phyloP scores from a whole-genome alignment of 2,888 invertebrate species.

The Eristalis intricaria region DNA sequence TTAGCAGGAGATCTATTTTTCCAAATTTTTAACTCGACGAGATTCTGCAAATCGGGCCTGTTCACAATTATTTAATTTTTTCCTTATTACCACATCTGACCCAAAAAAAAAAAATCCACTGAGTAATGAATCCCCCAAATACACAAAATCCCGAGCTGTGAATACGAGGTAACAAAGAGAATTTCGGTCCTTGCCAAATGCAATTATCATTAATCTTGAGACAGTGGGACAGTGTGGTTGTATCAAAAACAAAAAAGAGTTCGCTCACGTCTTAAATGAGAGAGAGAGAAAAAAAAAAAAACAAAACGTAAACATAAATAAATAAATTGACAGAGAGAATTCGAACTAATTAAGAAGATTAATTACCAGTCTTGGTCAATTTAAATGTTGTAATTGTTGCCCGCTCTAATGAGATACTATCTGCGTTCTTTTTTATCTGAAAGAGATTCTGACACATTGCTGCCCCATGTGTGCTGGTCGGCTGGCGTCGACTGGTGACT shows the following conservation, averaged over 20 bases:
- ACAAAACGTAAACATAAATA: background rate
- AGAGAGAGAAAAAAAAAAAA: constrained; percentile 29
- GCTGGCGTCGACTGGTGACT: background rate
- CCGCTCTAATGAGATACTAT: background rate
- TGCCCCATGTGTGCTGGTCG: background rate
- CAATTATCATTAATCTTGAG: constrained; percentile 64
- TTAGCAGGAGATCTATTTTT: too few species aligned
- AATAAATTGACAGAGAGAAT: constrained; percentile 31
- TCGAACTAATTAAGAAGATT: constrained; percentile 52
- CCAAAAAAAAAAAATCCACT: background rate
- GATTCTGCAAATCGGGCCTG: background rate
- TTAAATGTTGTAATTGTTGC: constrained; percentile 38
- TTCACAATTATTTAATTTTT: background rate
- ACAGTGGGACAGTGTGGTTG: constrained; percentile 23
- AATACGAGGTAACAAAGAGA: background rate
- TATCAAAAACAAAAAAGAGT: constrained; percentile 12
- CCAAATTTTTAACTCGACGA: too few species aligned
- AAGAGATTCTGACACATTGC: background rate
- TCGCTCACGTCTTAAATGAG: constrained; percentile 18
- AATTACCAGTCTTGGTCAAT: constrained; percentile 45
- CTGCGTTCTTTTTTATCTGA: background rate
- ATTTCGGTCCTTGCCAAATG: constrained; percentile 48
- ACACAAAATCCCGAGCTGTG: background rate
- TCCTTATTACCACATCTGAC: background rate
- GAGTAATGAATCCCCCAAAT: background rate